A percentile compares a stretch with the other conserved stretches of the same genome.
Conservation (phyloP, 2,797 vertebrate species). For the Protosalanx chinensis region DNA sequence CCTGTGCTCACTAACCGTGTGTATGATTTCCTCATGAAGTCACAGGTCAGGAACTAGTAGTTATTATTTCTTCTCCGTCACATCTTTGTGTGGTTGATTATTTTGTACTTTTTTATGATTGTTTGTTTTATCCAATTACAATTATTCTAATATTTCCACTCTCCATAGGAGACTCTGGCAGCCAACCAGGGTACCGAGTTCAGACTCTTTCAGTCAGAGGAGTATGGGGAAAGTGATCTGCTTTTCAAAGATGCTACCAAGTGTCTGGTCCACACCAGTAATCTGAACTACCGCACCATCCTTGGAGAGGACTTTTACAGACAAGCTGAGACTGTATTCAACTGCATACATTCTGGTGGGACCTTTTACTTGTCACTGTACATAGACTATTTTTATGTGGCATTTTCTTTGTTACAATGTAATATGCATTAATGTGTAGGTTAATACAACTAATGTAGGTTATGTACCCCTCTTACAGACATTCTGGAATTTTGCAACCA, state of each 20-base stretch:
- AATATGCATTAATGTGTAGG: neutral
- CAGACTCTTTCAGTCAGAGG: constrained; percentile 79
- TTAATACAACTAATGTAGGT: neutral
- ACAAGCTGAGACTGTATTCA: constrained; percentile 78
- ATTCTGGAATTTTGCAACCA: constrained; percentile 85
- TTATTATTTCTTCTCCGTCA: neutral
- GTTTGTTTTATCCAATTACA: neutral
- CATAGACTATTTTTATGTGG: neutral
- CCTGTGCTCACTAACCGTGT: constrained; percentile 81
- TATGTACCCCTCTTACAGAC: constrained; percentile 58
- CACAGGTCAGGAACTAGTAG: constrained; percentile 73
- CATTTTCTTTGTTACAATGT: neutral
- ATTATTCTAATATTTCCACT: neutral
- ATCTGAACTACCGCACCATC: constrained; percentile 75
- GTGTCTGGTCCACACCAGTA: constrained; percentile 77
- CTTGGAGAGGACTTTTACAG: constrained; percentile 77
- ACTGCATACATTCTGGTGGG: constrained; percentile 83
- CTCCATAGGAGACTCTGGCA: constrained; percentile 73
- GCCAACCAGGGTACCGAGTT: constrained; percentile 70
- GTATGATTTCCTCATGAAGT: constrained; percentile 83
- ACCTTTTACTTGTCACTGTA: neutral
- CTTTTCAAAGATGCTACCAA: constrained; percentile 85
- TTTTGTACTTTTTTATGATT: neutral
- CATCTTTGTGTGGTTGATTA: neutral
- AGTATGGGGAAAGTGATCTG: constrained; percentile 83